Conservation (phyloP, 2,888 invertebrate genomes). For the Zelleria hepariella region DNA sequence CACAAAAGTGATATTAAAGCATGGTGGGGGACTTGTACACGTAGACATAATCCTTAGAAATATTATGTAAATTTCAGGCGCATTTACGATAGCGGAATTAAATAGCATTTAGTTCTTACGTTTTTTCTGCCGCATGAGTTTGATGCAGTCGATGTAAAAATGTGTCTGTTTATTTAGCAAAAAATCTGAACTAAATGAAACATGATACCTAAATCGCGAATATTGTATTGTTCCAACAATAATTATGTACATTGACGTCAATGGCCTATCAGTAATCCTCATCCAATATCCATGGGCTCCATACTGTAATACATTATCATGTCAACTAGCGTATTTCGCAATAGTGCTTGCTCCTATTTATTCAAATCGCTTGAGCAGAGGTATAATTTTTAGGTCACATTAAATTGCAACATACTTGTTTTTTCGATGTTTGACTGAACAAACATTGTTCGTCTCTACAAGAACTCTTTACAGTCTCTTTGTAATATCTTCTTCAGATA, state of each 20-base stretch:
- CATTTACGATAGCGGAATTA: too few relatives aligned
- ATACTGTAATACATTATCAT: not conserved
- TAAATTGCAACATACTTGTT: not conserved
- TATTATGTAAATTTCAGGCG: too few relatives aligned
- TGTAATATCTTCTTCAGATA: not conserved
- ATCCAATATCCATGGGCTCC: not conserved
- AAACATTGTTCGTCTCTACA: not conserved
- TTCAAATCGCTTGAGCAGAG: not conserved
- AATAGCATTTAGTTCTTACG: too few relatives aligned
- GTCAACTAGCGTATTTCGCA: not conserved
- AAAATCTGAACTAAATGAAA: too few relatives aligned
- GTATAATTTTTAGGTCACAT: not conserved
- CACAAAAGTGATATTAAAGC: too few relatives aligned
- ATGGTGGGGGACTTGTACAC: too few relatives aligned
- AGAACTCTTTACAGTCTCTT: not conserved
- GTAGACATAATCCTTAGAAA: too few relatives aligned
- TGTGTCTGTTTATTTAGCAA: too few relatives aligned
- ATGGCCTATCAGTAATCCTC: not conserved
- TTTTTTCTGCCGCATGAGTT: too few relatives aligned
- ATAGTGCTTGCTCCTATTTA: not conserved
- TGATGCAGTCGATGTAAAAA: too few relatives aligned
- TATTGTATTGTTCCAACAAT: too few relatives aligned
- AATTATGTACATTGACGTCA: not conserved
- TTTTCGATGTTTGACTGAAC: not conserved
- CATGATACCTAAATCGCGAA: too few relatives aligned